Conservation (phyloP, 2,797 vertebrate genomes). For the Chaetophractus vellerosus region DNA sequence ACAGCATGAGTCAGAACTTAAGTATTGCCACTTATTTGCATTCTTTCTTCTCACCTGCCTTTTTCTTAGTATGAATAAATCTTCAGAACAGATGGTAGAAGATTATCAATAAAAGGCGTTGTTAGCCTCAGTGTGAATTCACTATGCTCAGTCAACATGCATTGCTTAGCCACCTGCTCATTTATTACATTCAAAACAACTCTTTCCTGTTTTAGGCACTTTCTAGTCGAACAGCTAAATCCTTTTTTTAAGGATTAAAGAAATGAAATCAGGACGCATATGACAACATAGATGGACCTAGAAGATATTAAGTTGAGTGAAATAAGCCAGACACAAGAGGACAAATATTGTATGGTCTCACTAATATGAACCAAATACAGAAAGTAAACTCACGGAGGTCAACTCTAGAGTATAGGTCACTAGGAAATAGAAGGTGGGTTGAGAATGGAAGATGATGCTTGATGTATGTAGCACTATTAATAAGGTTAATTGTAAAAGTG, state of each 20-base stretch:
- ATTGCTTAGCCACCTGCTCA: constrained; percentile 86
- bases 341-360: too few relatives aligned
- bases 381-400: too few relatives aligned
- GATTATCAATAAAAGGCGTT: constrained; percentile 88
- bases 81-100: constrained; percentile 89
- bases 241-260: constrained; percentile 60
- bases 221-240: constrained; percentile 66
- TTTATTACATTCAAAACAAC: constrained; percentile 83
- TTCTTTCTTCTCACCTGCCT: constrained; percentile 88
- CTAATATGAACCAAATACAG: too few relatives aligned
- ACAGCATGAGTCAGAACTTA: constrained; percentile 82
- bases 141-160: constrained; percentile 80
- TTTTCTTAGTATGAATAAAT: constrained; percentile 89
- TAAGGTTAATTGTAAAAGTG: too few relatives aligned
- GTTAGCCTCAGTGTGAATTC: constrained; percentile 86
- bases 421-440: too few relatives aligned
- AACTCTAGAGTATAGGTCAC: too few relatives aligned
- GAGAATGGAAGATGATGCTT: too few relatives aligned
- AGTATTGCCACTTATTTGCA: constrained; percentile 85
- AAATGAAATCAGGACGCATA: constrained; percentile 27
- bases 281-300: not conserved
- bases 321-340: too few relatives aligned
- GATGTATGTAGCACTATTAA: too few relatives aligned
- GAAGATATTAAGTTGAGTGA: too few relatives aligned
- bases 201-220: constrained; percentile 71